Percentiles rank a stretch among this genome's conserved stretches.
phyloP scores from a whole-genome alignment of 2,888 invertebrate species.

The Nezara viridula region DNA sequence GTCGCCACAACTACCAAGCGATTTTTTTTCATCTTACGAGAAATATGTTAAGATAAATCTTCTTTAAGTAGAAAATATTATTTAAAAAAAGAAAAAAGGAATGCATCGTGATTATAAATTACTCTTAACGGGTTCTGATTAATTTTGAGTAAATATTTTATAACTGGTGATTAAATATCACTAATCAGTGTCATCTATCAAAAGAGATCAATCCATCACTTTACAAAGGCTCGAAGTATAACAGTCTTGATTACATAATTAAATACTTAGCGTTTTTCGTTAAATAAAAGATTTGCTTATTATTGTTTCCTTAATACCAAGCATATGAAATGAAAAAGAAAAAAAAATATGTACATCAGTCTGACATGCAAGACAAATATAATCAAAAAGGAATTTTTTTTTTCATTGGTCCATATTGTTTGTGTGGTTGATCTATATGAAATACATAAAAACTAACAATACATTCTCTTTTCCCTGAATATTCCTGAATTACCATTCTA shows the following conservation, averaged over 20 bases:
- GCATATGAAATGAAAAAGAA: too few species aligned
- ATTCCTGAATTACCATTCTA: too few species aligned
- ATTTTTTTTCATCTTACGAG: not conserved
- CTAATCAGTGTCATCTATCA: not conserved
- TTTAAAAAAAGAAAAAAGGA: not conserved
- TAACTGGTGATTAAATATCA: not conserved
- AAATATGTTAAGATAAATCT: constrained; percentile 13
- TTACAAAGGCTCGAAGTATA: not conserved
- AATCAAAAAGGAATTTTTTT: too few species aligned
- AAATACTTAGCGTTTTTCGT: not conserved
- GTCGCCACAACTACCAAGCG: not conserved
- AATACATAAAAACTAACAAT: too few species aligned
- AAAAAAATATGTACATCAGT: too few species aligned
- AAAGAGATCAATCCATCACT: not conserved
- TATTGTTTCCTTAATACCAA: too few species aligned
- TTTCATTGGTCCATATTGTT: too few species aligned
- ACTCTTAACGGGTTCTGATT: not conserved
- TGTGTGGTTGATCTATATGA: too few species aligned
- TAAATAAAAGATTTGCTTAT: not conserved
- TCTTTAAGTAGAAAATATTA: not conserved
- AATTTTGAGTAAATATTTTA: constrained; percentile 18
- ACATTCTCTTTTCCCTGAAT: too few species aligned
- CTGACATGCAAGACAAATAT: too few species aligned
- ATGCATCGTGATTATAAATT: not conserved
- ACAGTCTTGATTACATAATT: not conserved